These are phyloP conservation scores for Zonitis immaculata DNA, from an alignment of 2,888 invertebrate genomes.

Conservation along the genomic window DNA sequence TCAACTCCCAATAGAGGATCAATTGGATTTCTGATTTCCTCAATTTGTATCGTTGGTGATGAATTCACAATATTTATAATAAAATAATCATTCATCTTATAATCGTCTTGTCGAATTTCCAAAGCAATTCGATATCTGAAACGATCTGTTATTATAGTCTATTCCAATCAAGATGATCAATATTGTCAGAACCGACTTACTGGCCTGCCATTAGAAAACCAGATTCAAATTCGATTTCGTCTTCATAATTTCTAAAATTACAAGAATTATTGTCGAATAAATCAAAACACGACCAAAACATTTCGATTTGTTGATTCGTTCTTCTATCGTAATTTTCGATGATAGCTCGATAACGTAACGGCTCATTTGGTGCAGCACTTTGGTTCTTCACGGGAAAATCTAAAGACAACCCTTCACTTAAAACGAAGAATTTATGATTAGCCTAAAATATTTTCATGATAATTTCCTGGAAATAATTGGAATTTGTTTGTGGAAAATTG, in stretches of 20 bases:
- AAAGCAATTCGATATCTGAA: slow-evolving; percentile 1
- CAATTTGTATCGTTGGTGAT: slow-evolving; percentile 15
- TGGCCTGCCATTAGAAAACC: slow-evolving; percentile 6
- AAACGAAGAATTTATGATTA: slow-evolving; percentile 5
- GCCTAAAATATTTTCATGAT: neutral
- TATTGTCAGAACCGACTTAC: slow-evolving; percentile 2
- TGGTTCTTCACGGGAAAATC: slow-evolving; percentile 9
- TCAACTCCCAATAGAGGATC: slow-evolving; percentile 10
- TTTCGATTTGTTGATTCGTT: neutral
- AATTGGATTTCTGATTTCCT: slow-evolving; percentile 11
- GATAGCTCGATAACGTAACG: slow-evolving; percentile 4
- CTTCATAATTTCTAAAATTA: slow-evolving; percentile 4
- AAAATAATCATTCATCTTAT: neutral
- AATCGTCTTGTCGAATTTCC: neutral
- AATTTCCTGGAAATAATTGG: neutral
- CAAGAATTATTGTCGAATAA: slow-evolving; percentile 7
- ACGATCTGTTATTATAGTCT: too few relatives aligned
- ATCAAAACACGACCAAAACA: slow-evolving; percentile 13
- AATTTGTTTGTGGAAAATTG: neutral
- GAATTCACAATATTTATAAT: slow-evolving; percentile 9
- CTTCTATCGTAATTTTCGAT: slow-evolving; percentile 13
- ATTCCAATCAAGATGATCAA: too few relatives aligned
- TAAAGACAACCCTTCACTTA: slow-evolving; percentile 11
- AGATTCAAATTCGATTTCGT: slow-evolving; percentile 8
- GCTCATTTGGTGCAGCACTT: slow-evolving; percentile 1